Conservation (phyloP, 2,113 vertebrate genomes). For the Antechinus flavipes region DNA sequence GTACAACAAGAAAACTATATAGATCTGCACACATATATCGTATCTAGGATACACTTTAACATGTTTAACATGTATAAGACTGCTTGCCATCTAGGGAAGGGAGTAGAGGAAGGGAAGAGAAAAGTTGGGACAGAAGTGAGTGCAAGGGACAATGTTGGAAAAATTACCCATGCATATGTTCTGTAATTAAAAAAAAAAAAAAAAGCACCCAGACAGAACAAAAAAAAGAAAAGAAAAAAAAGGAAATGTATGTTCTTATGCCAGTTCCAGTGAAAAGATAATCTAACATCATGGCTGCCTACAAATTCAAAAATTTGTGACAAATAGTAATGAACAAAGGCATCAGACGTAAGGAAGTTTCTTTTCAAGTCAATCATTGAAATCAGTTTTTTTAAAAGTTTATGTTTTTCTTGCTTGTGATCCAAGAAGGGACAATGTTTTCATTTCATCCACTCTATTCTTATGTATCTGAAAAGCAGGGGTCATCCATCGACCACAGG, state of each 20-base stretch:
- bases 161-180: too few species aligned
- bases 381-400: background rate
- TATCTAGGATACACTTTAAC: too few species aligned
- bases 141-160: too few species aligned
- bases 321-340: background rate
- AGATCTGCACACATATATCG: too few species aligned
- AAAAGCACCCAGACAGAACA: too few species aligned
- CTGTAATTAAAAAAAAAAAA: too few species aligned
- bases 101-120: too few species aligned
- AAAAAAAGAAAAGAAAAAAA: too few species aligned
- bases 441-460: conserved; percentile 93
- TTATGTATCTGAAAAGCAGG: conserved; percentile 97
- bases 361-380: background rate
- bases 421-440: conserved; percentile 76
- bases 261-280: conserved; percentile 25
- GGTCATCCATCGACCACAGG: conserved; percentile 95
- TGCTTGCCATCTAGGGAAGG: too few species aligned
- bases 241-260: background rate
- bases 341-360: background rate
- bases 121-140: too few species aligned
- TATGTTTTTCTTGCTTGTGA: conserved; percentile 60
- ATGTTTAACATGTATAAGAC: too few species aligned
- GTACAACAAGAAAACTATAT: too few species aligned
- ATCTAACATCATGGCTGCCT: background rate
- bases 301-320: background rate